Base-by-base conservation (phyloP, 2,113 vertebrate species). In the Chlorodrepanis virens region DNA sequence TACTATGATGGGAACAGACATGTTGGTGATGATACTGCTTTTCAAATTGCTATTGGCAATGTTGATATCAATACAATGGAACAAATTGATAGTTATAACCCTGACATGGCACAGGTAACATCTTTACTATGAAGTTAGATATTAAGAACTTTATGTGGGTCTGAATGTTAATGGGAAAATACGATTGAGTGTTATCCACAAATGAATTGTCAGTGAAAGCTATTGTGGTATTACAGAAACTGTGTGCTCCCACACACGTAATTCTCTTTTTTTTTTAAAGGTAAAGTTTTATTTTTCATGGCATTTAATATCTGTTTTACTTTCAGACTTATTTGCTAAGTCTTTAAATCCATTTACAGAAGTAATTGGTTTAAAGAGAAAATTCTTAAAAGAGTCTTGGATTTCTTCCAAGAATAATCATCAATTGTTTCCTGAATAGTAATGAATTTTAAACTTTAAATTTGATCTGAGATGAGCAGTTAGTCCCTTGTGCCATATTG, bases 31-130 rank as follows among this genome's bases (percentile, higher is more conserved):
- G 93, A 94, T 24, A 87, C 96, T 90, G 99, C 99, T 79, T 97
- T 99, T 71, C 98, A 99, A 53, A 98, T 99, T 98, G 99, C 99
- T 21, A 92, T 99, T 89, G 99, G 99, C 87, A 99, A 99, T 91
- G 86, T 98, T 90, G 98, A 99, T 93, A 93, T 99, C 27, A 97
- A 99, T 96, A 99, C 98, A 57, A 97, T 99, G 97, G 93, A 98
- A 93, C 97, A 95, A 90, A 99, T 99, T 6, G 99, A 99, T 89
- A 65, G 99, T 93, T 99, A 98, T 76, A 97, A 96, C 90, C 99
- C 99, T 17, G 98, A 99, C 67, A 84, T 70, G 24, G 87, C 97
- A 47, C 42, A 53, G 97, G 96, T 98, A 97, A 94, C 4, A 2
- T 33, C 69, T 85, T 91, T 76, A 10, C 93, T 90, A 27, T 88